Base-by-base conservation (phyloP, 2,888 invertebrate species). In the Ryuthela nishihirai region DNA sequence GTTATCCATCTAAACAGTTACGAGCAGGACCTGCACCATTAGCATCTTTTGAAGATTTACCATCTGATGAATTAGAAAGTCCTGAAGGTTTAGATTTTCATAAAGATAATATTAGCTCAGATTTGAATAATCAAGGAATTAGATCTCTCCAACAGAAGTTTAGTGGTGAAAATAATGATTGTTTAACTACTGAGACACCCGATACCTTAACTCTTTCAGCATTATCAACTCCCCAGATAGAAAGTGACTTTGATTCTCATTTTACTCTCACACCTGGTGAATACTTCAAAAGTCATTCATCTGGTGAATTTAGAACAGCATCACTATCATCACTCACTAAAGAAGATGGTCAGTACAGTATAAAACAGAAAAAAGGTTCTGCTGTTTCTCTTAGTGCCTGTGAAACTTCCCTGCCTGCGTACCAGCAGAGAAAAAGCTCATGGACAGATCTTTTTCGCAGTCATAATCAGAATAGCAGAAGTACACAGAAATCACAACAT, bases 21-120 rank as follows among this genome's bases (percentile, higher is more conserved):
- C 85, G 88, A 76, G 85, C 88, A 80, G 91, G 91, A 74, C 89
- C 90, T 73, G 92, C 92, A 72, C 92, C 92, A 73, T 87, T 92
- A 77, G 92, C 92, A 74, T 92, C 91, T 71, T 89, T 92, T 78
- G 92, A 92, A 81, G 88, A 88, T 80, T 82, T 84, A 46, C 70
- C 70, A 17, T 67, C 68, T 21, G 88, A 88, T 78, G 87, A 87
- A 80, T 82, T 85, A 77, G 74, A 74, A 45, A 83, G 80, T 73
- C 77, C 79, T 64, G 70, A 65, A 21, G 54, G 53, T 32, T 23
- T 47, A 17, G 12, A 41, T 34, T 34, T 39, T 12, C 21, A 32
- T 15, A 50, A 40, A 67, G 67, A 68, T 21, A 64, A 65, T 26
- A 41, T 32, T 20, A 21, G 32, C 17, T 44, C 35, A 39, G 52